Base-by-base conservation (phyloP, 2,888 invertebrate species). In the Ferdinandea cuprea region DNA sequence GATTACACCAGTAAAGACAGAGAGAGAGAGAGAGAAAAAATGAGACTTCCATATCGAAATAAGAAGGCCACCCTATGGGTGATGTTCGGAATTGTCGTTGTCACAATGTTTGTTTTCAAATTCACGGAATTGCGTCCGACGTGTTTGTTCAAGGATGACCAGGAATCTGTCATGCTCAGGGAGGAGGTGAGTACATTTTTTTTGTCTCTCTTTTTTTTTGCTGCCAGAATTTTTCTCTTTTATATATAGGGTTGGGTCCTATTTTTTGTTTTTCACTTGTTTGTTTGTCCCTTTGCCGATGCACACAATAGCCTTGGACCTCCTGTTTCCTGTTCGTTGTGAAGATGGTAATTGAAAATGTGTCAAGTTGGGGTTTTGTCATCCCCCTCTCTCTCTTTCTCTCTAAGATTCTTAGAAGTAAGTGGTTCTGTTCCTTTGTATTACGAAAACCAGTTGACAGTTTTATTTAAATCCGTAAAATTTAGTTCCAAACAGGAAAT, bases 61-160 rank as follows among this genome's bases (percentile, higher is more conserved):
- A 90, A 89, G 87, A 89, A 89, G 86, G 87, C 89, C 80, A 89
- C 89, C 86, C 88, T 90, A 59, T 91, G 90, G 90, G 89, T 90
- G 68, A 87, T 90, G 85, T 88, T 91, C 59, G 89, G 88, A 85
- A 86, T 90, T 80, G 88, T 91, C 85, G 89, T 89, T 85, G 87
- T 91, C 85, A 90, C 90, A 72, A 90, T 91, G 89, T 89, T 91
- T 87, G 87, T 91, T 80, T 90, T 91, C 87, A 91, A 91, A 87
- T 91, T 89, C 87, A 89, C 89, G 81, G 91, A 91, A 84, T 85
- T 91, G 85, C 89, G 91, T 21, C 90, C 91, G 76, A 89, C 89
- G 35, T 91, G 91, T 87, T 89, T 91, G 59, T 90, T 91, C 87
- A 89, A 87, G 83, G 87, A 90, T 81, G 89, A 91, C 74, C 87